phyloP scores from a whole-genome alignment of 2,113 vertebrate species.

The Eidolon helvum region DNA sequence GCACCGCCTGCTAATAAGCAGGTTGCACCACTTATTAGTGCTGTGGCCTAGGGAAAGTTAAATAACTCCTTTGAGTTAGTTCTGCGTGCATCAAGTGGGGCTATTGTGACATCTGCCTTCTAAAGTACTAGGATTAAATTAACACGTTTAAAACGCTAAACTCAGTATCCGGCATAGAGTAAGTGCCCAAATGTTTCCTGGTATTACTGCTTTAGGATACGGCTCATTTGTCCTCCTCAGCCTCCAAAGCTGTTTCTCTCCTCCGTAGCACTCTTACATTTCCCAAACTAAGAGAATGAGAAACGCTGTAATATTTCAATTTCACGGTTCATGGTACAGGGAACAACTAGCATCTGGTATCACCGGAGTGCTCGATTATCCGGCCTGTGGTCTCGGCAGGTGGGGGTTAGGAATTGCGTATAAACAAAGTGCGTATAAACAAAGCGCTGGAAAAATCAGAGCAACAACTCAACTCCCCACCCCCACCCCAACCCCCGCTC shows the following conservation, averaged over 20 bases:
- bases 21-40: not conserved
- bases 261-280: not conserved
- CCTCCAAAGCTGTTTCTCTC: not conserved
- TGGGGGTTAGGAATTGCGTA: not conserved
- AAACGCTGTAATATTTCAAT: conserved; percentile 38
- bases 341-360: not conserved
- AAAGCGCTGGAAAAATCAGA: not conserved
- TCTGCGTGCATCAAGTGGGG: not conserved
- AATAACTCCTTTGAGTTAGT: not conserved
- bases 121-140: not conserved
- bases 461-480: not conserved
- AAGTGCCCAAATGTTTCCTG: not conserved
- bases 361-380: not conserved
- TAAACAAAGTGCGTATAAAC: not conserved
- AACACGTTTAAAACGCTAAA: not conserved
- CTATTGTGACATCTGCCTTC: not conserved
- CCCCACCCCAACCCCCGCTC: not conserved
- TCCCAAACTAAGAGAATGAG: not conserved
- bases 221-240: not conserved
- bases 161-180: not conserved
- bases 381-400: not conserved
- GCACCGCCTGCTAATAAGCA: rapidly evolving
- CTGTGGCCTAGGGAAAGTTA: not conserved
- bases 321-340: conserved; percentile 42
- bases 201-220: not conserved